Conservation (phyloP, 2,888 invertebrate species). For the Drosophila siamana region DNA sequence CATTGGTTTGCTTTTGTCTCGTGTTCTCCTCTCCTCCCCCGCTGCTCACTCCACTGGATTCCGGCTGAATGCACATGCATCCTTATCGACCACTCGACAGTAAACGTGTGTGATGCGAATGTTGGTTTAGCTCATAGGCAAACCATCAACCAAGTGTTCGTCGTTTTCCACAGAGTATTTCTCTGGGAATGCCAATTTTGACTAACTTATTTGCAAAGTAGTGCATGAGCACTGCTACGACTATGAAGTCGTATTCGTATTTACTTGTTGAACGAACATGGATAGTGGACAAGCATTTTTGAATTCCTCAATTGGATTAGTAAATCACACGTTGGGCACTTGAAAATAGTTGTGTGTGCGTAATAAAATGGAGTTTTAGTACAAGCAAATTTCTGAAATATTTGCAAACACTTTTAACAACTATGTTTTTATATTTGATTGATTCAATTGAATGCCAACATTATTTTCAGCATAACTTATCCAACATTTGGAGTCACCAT, state of each 20-base stretch:
- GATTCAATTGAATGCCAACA: not conserved
- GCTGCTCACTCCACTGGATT: slow-evolving; percentile 16
- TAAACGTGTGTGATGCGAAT: slow-evolving; percentile 12
- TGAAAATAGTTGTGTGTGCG: not conserved
- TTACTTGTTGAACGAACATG: not conserved
- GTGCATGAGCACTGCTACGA: too few relatives aligned
- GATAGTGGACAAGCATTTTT: not conserved
- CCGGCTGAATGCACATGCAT: slow-evolving; percentile 32
- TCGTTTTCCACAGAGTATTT: not conserved
- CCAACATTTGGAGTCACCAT: not conserved
- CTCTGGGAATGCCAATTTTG: slow-evolving; percentile 2
- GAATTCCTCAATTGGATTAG: not conserved
- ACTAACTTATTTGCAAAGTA: slow-evolving; percentile 13
- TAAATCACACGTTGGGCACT: not conserved
- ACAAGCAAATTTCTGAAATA: not conserved
- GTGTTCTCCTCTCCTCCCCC: slow-evolving; percentile 6
- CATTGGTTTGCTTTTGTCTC: slow-evolving; percentile 46
- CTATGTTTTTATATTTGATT: not conserved
- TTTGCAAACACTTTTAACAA: not conserved
- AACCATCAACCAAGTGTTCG: slow-evolving; percentile 13
- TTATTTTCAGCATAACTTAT: not conserved
- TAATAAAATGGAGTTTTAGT: not conserved
- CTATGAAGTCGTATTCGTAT: not conserved
- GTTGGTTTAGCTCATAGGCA: slow-evolving; percentile 23
- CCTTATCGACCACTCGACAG: slow-evolving; percentile 31